Evolutionary conservation across 1,140 invertebrate species (phyloP), one percentile per base, ranked within the genome.

Genomic region (Armadillidium nasatum): DNA sequence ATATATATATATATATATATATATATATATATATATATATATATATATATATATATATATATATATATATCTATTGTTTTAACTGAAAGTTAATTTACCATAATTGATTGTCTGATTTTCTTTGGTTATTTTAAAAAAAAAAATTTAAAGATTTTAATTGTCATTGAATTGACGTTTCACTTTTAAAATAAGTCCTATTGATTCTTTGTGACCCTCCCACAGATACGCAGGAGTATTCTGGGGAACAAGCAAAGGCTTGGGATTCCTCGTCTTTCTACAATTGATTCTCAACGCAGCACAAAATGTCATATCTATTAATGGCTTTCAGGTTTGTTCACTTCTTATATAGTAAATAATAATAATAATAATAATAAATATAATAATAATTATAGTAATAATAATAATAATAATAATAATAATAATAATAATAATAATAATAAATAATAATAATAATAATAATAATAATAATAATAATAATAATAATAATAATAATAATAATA

Each of bases 181-280:
- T 33, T 33, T 33, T 33, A 33, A 33, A 33, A 3, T 1, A 33
- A 33, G 33, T 3, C 33, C 1, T 33, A 3, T 33, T 33, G 33
- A 33, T 6, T 33, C 6, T 33, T 33, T 33, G 33, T 33, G 6
- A 33, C 21, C 13, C 44, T 33, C 3, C 21, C 21, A 10, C 75
- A 80, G 79, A 75, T 94, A 94, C 86, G 90, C 92, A 10, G 90
- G 91, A 4, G 90, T 94, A 0, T 94, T 93, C 82, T 94, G 93
- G 93, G 89, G 89, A 19, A 91, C 90, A 73, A 93, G 92, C 83
- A 94, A 94, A 85, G 88, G 89, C 54, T 88, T 94, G 81, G 90
- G 91, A 11, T 87, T 91, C 22, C 86, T 94, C 46, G 93, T 94
- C 82, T 93, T 91, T 46, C 83, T 91, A 45, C 91, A 93, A 83